Conservation (phyloP, 2,888 invertebrate genomes). For the Tryphoninae sp. region DNA sequence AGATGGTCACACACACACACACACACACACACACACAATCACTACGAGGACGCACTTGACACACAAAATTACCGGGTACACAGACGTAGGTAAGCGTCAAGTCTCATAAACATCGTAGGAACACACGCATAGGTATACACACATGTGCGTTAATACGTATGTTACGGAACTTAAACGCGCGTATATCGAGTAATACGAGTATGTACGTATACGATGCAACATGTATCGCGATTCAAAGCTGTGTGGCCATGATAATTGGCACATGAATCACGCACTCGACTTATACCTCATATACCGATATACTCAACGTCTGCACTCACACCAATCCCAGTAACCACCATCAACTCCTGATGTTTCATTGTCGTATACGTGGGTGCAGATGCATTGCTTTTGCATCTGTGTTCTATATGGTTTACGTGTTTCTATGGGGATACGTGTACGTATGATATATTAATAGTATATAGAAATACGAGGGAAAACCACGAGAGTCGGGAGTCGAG, state of each 20-base stretch:
- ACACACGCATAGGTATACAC: not conserved
- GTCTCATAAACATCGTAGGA: slow-evolving; percentile 32
- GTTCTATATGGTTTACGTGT: not conserved
- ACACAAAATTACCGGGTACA: slow-evolving; percentile 44
- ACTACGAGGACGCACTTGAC: slow-evolving; percentile 51
- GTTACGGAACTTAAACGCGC: not conserved
- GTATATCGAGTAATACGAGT: not conserved
- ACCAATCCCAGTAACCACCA: not conserved
- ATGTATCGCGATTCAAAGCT: slow-evolving; percentile 42
- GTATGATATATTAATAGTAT: slow-evolving; percentile 13
- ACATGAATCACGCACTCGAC: slow-evolving; percentile 76
- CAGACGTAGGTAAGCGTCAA: not conserved
- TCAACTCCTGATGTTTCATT: slow-evolving; percentile 51
- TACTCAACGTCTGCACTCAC: slow-evolving; percentile 56
- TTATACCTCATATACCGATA: slow-evolving; percentile 66
- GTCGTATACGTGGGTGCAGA: slow-evolving; percentile 37
- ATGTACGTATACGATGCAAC: slow-evolving; percentile 15
- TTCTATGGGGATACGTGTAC: slow-evolving; percentile 2
- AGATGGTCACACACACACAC: not conserved
- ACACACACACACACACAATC: slow-evolving; percentile 3
- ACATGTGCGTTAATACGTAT: too few relatives aligned
- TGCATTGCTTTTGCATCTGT: slow-evolving; percentile 40
- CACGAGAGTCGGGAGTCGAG: slow-evolving; percentile 41
- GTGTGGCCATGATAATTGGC: slow-evolving; percentile 76
- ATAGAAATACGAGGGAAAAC: slow-evolving; percentile 25